These are phyloP conservation scores for Gambusia affinis DNA, from an alignment of 2,113 vertebrate genomes.

Conservation along the genomic window DNA sequence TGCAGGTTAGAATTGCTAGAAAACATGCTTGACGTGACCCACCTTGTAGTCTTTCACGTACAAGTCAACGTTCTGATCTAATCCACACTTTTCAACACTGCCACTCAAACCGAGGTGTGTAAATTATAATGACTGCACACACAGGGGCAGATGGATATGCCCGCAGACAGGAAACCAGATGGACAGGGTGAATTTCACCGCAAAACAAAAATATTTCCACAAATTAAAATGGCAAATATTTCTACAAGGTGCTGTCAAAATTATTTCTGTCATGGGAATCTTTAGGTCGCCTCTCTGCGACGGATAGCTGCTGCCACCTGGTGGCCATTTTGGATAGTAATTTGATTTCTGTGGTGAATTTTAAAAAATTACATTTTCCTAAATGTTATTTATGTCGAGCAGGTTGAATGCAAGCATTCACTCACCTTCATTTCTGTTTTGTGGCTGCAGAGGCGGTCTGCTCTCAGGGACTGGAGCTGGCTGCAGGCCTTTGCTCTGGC, in stretches of 20 bases:
- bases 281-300: slow-evolving; percentile 5
- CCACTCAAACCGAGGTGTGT: neutral
- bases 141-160: neutral
- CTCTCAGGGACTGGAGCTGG: slow-evolving; percentile 25
- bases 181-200: too few relatives aligned
- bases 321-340: slow-evolving; percentile 26
- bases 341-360: too few relatives aligned
- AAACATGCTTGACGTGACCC: slow-evolving; percentile 5
- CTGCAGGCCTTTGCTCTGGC: slow-evolving; percentile 66
- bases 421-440: slow-evolving; percentile 70
- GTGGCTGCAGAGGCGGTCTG: slow-evolving; percentile 68
- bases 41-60: slow-evolving; percentile 22
- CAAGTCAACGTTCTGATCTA: slow-evolving; percentile 2
- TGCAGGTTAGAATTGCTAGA: slow-evolving; percentile 23
- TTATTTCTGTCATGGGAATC: slow-evolving; percentile 10
- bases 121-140: neutral
- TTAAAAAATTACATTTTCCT: neutral
- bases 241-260: slow-evolving; percentile 11
- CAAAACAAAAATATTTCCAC: slow-evolving; percentile 14
- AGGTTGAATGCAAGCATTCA: neutral
- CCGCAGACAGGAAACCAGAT: neutral
- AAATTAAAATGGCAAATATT: slow-evolving; percentile 19
- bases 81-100: neutral
- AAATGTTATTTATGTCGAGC: neutral
- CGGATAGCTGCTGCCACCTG: slow-evolving; percentile 63